Conservation (phyloP, 2,797 vertebrate genomes). For the Spinus olivaceus region DNA sequence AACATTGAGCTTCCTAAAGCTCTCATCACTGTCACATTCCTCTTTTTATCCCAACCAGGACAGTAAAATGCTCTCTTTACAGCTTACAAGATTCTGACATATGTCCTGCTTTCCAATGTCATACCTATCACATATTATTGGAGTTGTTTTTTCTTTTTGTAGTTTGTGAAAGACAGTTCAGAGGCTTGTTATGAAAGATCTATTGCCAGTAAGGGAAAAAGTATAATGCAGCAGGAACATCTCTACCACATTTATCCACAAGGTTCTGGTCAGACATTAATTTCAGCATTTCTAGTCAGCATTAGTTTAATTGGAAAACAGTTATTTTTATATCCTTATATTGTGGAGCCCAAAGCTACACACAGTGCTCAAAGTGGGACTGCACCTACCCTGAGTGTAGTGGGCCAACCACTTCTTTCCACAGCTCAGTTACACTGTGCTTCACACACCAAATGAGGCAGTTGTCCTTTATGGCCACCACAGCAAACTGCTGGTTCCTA, state of each 20-base stretch:
- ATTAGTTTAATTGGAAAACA: background rate
- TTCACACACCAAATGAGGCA: background rate
- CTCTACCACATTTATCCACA: background rate
- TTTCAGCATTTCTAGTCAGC: background rate
- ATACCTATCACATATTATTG: background rate
- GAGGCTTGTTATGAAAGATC: background rate
- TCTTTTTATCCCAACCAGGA: background rate
- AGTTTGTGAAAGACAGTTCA: background rate
- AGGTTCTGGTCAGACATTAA: background rate
- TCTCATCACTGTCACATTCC: background rate
- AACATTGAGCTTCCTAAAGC: background rate
- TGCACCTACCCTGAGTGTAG: background rate
- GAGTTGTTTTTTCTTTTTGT: background rate
- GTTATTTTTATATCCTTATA: background rate
- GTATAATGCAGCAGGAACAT: slow-evolving; percentile 78
- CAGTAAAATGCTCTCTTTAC: background rate
- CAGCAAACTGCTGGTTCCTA: background rate
- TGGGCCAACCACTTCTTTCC: background rate
- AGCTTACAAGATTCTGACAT: background rate
- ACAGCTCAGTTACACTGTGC: background rate
- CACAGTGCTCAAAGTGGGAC: background rate
- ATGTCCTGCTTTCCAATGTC: background rate
- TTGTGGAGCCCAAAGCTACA: background rate
- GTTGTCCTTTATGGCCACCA: background rate
- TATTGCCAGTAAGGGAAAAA: slow-evolving; percentile 61